These are phyloP conservation scores for Pterocles burchelli DNA, from an alignment of 2,113 vertebrate species.

Conservation along the genomic window DNA sequence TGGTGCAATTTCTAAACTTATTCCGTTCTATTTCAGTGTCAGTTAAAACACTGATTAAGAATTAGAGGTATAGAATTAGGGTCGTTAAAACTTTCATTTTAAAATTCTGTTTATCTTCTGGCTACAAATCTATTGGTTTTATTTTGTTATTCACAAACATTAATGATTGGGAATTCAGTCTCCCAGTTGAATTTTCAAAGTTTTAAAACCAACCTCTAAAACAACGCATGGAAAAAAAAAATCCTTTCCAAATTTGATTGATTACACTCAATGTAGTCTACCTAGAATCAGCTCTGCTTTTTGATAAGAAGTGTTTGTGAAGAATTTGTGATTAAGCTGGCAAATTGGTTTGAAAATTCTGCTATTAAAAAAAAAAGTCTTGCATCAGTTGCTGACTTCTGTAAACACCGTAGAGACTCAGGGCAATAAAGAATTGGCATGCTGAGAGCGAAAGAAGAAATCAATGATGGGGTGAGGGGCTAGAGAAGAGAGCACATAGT, in stretches of 20 bases:
- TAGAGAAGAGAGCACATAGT: not conserved
- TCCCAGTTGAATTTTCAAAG: not conserved
- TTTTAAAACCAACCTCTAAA: not conserved
- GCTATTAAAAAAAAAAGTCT: not conserved
- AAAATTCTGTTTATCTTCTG: not conserved
- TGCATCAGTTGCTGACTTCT: not conserved
- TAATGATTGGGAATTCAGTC: not conserved
- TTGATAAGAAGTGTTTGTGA: not conserved
- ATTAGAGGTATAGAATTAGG: not conserved
- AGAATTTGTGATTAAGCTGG: not conserved
- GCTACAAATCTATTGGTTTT: not conserved
- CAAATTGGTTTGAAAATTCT: conserved; percentile 1
- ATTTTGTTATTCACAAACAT: not conserved
- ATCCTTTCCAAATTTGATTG: not conserved
- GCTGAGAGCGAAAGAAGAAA: conserved; percentile 21
- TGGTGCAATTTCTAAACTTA: not conserved
- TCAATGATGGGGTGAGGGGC: not conserved
- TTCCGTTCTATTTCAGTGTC: not conserved
- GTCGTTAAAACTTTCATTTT: not conserved
- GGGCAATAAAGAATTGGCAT: not conserved
- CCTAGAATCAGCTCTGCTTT: not conserved
- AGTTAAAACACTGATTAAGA: not conserved
- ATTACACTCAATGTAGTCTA: not conserved
- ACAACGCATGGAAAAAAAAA: not conserved
- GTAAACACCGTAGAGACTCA: not conserved